Conservation (phyloP, 2,888 invertebrate species). For the Scaptomyza polygonia region DNA sequence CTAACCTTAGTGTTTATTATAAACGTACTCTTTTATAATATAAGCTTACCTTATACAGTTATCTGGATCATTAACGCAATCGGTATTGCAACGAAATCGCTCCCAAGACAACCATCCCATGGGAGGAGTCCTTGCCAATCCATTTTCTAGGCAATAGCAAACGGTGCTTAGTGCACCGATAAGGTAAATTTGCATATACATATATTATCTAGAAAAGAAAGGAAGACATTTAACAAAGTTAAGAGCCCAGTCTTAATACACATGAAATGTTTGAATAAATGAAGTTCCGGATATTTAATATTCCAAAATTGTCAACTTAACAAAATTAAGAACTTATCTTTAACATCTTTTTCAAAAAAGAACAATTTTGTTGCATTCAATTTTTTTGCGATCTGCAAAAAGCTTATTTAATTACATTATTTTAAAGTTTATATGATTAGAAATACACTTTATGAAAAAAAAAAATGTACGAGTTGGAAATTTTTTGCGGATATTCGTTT, state of each 20-base stretch:
- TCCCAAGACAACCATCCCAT: constrained; percentile 90
- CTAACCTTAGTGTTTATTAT: no score
- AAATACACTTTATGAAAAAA: neutral
- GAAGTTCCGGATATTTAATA: no score
- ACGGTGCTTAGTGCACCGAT: constrained; percentile 29
- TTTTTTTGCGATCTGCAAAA: no score
- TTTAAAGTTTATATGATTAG: neutral
- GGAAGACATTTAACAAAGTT: no score
- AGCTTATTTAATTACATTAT: no score
- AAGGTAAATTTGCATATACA: constrained; percentile 32
- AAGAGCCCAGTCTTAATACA: no score
- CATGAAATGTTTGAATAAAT: no score
- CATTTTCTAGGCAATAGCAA: constrained; percentile 85
- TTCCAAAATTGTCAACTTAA: no score
- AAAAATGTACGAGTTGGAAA: neutral
- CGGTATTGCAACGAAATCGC: constrained; percentile 87
- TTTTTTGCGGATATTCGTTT: neutral
- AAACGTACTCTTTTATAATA: no score
- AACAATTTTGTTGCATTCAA: neutral
- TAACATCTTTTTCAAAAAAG: no score
- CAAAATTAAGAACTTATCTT: no score
- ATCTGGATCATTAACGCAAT: constrained; percentile 87
- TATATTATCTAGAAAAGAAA: constrained; percentile 16
- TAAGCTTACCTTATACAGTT: constrained; percentile 86
- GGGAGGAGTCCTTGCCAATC: constrained; percentile 87